Percentiles rank a stretch among this genome's conserved stretches.
These are phyloP conservation scores for Brachypodius melanocephalos DNA, from an alignment of 2,113 vertebrate species.

Conservation along the genomic window DNA sequence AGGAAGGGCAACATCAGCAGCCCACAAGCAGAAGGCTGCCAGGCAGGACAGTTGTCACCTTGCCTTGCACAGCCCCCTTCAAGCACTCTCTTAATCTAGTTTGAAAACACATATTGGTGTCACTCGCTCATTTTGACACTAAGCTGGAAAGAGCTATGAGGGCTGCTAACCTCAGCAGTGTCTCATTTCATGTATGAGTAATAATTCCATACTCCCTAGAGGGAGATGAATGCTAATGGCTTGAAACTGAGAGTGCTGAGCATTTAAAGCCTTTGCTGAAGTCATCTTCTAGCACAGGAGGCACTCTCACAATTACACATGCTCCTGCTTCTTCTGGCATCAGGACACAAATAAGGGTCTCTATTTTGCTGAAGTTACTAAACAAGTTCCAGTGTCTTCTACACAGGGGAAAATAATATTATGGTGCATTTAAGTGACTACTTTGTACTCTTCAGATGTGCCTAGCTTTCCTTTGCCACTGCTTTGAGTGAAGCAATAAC, in stretches of 20 bases:
- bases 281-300: neutral
- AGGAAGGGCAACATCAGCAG: neutral
- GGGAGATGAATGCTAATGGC: constrained; percentile 10
- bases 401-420: neutral
- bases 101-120: neutral
- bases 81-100: neutral
- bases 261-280: constrained; percentile 17
- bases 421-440: neutral
- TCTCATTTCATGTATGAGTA: constrained; percentile 25
- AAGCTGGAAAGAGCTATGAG: neutral
- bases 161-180: neutral
- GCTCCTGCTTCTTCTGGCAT: neutral
- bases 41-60: neutral
- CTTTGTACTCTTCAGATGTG: neutral
- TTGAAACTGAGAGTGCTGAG: constrained; percentile 29
- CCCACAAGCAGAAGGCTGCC: neutral
- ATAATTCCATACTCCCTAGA: neutral
- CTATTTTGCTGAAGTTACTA: neutral
- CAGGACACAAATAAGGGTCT: neutral
- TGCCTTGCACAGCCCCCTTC: neutral
- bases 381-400: neutral
- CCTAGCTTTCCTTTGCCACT: neutral
- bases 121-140: neutral
- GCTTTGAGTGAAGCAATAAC: neutral
- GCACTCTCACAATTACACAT: neutral